These are phyloP conservation scores for Ricordea florida DNA, from an alignment of 92 coral and sea anemone genomes.

Conservation along the genomic window DNA sequence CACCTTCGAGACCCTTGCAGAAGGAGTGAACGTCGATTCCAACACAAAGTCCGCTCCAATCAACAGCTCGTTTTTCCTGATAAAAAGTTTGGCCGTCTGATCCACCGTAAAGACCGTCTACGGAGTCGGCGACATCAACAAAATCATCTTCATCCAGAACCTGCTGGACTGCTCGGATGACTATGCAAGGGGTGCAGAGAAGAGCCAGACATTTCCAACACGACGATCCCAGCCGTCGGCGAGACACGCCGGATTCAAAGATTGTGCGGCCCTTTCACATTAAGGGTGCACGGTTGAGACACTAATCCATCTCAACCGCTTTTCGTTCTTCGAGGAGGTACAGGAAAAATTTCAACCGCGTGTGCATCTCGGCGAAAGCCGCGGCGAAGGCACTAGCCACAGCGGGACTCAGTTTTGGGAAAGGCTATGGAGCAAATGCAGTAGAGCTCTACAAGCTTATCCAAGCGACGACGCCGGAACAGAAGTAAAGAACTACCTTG, in stretches of 20 bases:
- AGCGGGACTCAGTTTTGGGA: not conserved
- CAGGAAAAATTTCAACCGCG: not conserved
- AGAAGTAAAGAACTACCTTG: too few relatives aligned
- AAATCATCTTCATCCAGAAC: too few relatives aligned
- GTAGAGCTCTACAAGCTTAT: too few relatives aligned
- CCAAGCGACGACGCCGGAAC: too few relatives aligned
- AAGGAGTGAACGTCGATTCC: not conserved
- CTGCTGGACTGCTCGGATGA: too few relatives aligned
- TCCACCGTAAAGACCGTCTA: too few relatives aligned
- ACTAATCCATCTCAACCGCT: not conserved
- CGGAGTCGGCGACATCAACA: too few relatives aligned
- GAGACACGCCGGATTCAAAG: too few relatives aligned
- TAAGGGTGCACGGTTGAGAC: not conserved
- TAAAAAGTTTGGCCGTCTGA: not conserved
- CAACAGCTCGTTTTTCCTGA: not conserved
- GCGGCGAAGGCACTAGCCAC: not conserved
- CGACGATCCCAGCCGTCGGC: not conserved
- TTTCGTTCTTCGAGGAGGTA: not conserved
- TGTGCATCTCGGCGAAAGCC: not conserved
- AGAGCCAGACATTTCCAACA: not conserved
- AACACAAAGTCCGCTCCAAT: not conserved
- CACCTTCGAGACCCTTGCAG: not conserved
- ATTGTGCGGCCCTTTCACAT: not conserved
- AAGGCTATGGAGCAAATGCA: too few relatives aligned
- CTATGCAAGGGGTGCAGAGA: too few relatives aligned